phyloP scores from a whole-genome alignment of 2,888 invertebrate genomes.

The Amaurobius ferox region DNA sequence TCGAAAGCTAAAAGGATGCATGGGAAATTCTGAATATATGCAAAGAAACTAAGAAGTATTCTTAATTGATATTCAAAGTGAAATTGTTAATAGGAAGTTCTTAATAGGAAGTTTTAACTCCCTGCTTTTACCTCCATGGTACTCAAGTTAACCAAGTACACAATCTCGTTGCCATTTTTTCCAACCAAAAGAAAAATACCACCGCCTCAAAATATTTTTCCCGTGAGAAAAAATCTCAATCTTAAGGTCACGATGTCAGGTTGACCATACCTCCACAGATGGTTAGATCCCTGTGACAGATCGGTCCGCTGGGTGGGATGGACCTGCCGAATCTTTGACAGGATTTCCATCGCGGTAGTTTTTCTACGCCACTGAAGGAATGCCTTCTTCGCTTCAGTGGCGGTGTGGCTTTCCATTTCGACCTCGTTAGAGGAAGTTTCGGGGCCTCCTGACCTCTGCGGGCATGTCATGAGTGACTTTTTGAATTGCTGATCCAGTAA shows the following conservation, averaged over 20 bases:
- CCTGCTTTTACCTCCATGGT: too few relatives aligned
- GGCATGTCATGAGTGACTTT: background rate
- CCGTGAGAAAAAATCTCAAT: slow-evolving; percentile 56
- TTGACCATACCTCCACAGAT: slow-evolving; percentile 56
- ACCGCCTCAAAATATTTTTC: slow-evolving; percentile 22
- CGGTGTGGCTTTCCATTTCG: background rate
- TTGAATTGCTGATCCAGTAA: background rate
- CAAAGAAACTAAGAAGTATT: too few relatives aligned
- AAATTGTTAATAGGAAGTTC: too few relatives aligned
- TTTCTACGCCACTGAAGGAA: slow-evolving; percentile 26
- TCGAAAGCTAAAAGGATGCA: too few relatives aligned
- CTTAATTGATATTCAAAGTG: too few relatives aligned
- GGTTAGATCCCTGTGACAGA: slow-evolving; percentile 31
- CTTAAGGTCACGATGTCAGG: slow-evolving; percentile 31
- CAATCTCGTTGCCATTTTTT: too few relatives aligned
- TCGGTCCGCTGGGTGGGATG: slow-evolving; percentile 2
- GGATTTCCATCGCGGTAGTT: slow-evolving; percentile 63
- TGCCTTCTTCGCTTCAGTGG: background rate
- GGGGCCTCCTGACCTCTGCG: background rate
- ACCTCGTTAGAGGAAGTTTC: background rate
- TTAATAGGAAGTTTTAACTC: too few relatives aligned
- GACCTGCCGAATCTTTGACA: slow-evolving; percentile 14
- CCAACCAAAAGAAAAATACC: background rate
- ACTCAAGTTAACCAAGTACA: too few relatives aligned
- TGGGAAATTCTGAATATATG: too few relatives aligned